Evolutionary conservation across 2,888 invertebrate genomes (phyloP).

Genomic region (Dolichomitus sp.): DNA sequence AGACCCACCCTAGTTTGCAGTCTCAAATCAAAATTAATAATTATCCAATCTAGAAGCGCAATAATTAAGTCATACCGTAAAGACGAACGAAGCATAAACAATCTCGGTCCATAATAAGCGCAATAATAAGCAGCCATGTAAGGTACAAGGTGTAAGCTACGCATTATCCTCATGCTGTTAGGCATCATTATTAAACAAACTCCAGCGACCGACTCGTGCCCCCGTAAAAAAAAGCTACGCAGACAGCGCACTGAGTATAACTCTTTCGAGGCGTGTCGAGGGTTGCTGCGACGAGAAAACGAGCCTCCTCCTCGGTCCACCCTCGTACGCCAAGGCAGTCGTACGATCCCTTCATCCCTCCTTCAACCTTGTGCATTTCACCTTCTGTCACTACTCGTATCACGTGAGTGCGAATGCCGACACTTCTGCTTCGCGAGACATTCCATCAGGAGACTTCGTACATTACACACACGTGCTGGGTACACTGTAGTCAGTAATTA

Average conservation of each 20-base stretch:
- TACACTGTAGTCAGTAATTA: not conserved
- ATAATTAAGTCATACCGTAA: constrained; percentile 26
- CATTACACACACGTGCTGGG: not conserved
- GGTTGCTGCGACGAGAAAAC: constrained; percentile 55
- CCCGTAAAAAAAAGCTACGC: constrained; percentile 23
- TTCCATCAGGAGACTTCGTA: constrained; percentile 61
- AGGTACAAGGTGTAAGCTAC: constrained; percentile 47
- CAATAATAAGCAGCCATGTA: constrained; percentile 58
- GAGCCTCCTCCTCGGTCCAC: constrained; percentile 40
- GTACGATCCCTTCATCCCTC: constrained; percentile 30
- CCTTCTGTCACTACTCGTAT: constrained; percentile 13
- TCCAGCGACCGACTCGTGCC: constrained; percentile 52
- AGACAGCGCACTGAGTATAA: constrained; percentile 14
- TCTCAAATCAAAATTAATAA: constrained; percentile 56
- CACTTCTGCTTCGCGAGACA: constrained; percentile 80
- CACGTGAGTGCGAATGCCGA: constrained; percentile 80
- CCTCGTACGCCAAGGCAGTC: constrained; percentile 9
- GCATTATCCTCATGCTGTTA: constrained; percentile 54
- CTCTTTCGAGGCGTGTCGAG: constrained; percentile 61
- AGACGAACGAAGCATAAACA: constrained; percentile 31
- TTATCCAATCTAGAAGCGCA: constrained; percentile 53
- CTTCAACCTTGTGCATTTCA: constrained; percentile 34
- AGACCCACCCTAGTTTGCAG: not conserved
- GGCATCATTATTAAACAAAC: constrained; percentile 64
- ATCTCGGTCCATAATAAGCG: constrained; percentile 50